These are phyloP conservation scores for Metopolophium dirhodum DNA, from an alignment of 1,140 invertebrate genomes.

Conservation along the genomic window DNA sequence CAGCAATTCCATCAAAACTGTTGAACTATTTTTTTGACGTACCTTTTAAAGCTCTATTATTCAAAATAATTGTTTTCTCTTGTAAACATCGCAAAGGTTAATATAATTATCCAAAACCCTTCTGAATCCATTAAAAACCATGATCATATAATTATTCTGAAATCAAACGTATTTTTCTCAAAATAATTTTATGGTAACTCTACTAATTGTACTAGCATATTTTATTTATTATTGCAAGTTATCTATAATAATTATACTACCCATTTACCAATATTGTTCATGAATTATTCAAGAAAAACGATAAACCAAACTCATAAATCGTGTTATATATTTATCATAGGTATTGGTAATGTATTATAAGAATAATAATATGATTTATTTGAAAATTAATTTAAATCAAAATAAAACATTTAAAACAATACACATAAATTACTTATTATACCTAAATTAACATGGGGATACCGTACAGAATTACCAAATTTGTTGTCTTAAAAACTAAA, in stretches of 20 bases:
- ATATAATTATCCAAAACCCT: background rate
- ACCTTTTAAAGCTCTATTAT: background rate
- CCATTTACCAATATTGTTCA: background rate
- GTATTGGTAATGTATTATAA: background rate
- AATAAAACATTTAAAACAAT: background rate
- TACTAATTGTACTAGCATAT: background rate
- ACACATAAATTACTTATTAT: background rate
- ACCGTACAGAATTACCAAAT: background rate
- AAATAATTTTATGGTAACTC: background rate
- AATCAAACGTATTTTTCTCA: background rate
- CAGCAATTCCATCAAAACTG: background rate
- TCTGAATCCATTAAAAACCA: background rate
- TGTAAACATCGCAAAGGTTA: background rate
- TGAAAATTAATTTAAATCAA: background rate
- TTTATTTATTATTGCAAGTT: background rate
- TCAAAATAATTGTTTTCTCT: slow-evolving; percentile 20
- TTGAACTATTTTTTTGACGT: background rate
- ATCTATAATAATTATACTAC: background rate
- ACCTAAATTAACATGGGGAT: background rate
- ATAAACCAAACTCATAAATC: background rate
- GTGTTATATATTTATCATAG: background rate
- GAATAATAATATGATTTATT: background rate
- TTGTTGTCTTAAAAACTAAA: background rate
- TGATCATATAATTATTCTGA: background rate
- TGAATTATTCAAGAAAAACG: background rate